phyloP scores from a whole-genome alignment of 2,797 vertebrate genomes.

The Cephalopachus bancanus region DNA sequence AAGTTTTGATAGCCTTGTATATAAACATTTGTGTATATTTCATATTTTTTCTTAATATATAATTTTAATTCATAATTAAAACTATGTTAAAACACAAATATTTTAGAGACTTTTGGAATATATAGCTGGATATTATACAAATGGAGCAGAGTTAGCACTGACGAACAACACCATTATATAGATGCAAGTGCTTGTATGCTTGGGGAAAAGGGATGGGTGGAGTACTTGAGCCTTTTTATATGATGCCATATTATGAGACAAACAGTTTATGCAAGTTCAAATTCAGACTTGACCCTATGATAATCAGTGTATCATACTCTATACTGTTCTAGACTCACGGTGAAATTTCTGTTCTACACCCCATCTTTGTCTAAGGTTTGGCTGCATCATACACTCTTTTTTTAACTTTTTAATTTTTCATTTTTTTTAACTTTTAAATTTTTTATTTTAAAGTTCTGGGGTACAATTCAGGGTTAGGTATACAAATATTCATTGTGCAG shows the following conservation, averaged over 20 bases:
- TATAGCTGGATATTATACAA: not conserved
- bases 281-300: not conserved
- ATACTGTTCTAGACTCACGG: not conserved
- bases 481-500: no score
- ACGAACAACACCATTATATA: not conserved
- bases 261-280: not conserved
- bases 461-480: no score
- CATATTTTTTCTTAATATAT: not conserved
- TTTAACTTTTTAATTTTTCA: no score
- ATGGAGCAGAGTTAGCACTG: not conserved
- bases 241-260: not conserved
- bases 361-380: not conserved
- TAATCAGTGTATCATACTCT: not conserved
- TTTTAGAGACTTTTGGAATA: conserved; percentile 47
- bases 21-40: conserved; percentile 44
- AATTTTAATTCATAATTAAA: not conserved
- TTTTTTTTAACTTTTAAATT: no score
- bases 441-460: no score
- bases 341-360: not conserved
- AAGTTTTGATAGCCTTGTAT: not conserved
- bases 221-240: not conserved
- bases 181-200: not conserved
- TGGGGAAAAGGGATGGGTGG: no score
- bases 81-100: not conserved
- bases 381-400: not conserved